These are phyloP conservation scores for Volucella inanis DNA, from an alignment of 2,888 invertebrate genomes.

Conservation along the genomic window DNA sequence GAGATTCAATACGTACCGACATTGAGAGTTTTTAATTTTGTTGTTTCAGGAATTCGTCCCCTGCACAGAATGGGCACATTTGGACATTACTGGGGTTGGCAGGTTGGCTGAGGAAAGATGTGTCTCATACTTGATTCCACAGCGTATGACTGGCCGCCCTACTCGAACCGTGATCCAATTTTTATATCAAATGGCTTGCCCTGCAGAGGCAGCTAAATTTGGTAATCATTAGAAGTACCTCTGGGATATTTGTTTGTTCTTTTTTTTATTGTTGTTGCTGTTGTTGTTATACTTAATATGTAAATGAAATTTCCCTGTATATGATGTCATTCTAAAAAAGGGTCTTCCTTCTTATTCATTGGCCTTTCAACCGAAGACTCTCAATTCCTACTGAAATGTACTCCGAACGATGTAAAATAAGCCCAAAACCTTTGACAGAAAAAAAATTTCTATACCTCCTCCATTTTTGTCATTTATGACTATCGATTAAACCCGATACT, in stretches of 20 bases:
- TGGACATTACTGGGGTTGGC: slow-evolving; percentile 88
- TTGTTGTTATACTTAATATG: too few relatives aligned
- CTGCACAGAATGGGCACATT: slow-evolving; percentile 86
- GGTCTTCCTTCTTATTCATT: too few relatives aligned
- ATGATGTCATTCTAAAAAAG: too few relatives aligned
- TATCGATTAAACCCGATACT: slow-evolving; percentile 41
- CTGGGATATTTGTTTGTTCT: too few relatives aligned
- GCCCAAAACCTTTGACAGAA: too few relatives aligned
- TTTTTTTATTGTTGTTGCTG: too few relatives aligned
- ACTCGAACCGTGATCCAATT: slow-evolving; percentile 84
- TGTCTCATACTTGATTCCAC: slow-evolving; percentile 85
- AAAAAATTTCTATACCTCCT: slow-evolving; percentile 14
- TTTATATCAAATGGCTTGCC: slow-evolving; percentile 78
- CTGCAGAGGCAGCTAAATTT: slow-evolving; percentile 32
- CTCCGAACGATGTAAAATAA: too few relatives aligned
- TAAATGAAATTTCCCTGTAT: too few relatives aligned
- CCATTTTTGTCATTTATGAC: slow-evolving; percentile 40
- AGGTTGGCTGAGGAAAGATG: slow-evolving; percentile 84
- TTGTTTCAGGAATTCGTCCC: slow-evolving; percentile 85
- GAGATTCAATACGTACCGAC: neutral
- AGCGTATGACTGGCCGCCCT: slow-evolving; percentile 85
- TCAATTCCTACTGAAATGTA: too few relatives aligned
- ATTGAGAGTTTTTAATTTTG: neutral
- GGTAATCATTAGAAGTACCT: too few relatives aligned
- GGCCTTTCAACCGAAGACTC: too few relatives aligned